Conservation (phyloP, 1,140 invertebrate genomes). For the Ostrea edulis region DNA sequence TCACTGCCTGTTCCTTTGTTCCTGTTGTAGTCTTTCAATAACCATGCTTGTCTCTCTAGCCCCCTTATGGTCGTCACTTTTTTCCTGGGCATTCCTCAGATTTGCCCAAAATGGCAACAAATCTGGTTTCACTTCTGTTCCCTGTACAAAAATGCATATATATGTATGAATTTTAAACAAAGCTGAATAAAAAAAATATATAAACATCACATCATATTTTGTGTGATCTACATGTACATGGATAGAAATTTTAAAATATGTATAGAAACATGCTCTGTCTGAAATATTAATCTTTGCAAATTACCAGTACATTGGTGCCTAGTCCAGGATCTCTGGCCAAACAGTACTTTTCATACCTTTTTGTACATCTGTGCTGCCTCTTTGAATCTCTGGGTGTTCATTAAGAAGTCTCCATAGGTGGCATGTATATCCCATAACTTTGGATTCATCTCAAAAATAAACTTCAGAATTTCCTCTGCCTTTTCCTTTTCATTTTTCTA, state of each 20-base stretch:
- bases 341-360: conserved; percentile 55
- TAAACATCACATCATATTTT: too few relatives aligned
- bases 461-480: conserved; percentile 60
- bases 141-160: conserved; percentile 57
- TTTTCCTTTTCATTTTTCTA: conserved; percentile 17
- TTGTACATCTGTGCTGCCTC: conserved; percentile 63
- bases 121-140: conserved; percentile 63
- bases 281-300: background rate
- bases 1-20: background rate
- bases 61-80: conserved; percentile 60
- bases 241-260: too few relatives aligned
- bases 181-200: too few relatives aligned
- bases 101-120: conserved; percentile 64
- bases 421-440: conserved; percentile 68
- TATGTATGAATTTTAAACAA: background rate
- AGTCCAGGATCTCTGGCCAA: background rate
- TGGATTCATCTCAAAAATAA: conserved; percentile 58
- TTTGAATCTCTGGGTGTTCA: conserved; percentile 50
- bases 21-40: background rate
- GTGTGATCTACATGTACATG: too few relatives aligned
- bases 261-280: too few relatives aligned
- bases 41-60: conserved; percentile 35
- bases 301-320: background rate
- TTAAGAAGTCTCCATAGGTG: conserved; percentile 64
- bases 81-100: conserved; percentile 59